Evolutionary conservation across 2,797 vertebrate species (phyloP), one percentile per base, ranked within the genome.

Genomic region (Sphenodon punctatus): DNA sequence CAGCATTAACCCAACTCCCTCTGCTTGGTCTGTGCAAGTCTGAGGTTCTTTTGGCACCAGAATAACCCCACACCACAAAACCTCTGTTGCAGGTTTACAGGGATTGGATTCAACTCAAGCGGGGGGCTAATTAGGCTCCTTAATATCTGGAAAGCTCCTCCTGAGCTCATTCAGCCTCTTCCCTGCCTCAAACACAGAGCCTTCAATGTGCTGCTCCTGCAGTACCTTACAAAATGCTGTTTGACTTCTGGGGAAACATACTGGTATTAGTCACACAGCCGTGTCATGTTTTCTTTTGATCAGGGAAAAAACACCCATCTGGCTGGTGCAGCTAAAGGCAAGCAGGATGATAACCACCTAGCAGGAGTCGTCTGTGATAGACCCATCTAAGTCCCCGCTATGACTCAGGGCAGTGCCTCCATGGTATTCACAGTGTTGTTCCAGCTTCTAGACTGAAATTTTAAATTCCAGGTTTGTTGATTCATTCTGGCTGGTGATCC

Each of bases 341-440:
- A 48, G 46, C 25, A 6, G 20, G 34, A 2, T 13, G 14, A 48
- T 42, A 59, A 4, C 2, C 7, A 25, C 1, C 5, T 22, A 55
- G 3, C 12, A 5, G 43, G 1, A 4, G 1, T 1, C 14, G 41
- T 53, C 36, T 22, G 0, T 64, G 30, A 25, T 1, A 0, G 15
- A 60, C 48, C 59, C 51, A 46, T 36, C 3, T 4, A 1, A 14
- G 0, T 1, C 1, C 0, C 22, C 39, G 7, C 0, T 23, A 16
- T 1, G 1, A 22, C 30, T 56, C 30, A 32, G 34, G 53, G 30
- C 25, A 61, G 9, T 7, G 48, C 0, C 0, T 65, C 17, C 3
- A 0, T 1, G 67, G 4, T 13, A 1, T 60, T 51, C 3, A 16
- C 0, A 10, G 11, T 0, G 0, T 23, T 6, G 13, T 25, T 79